Percentiles rank a stretch among this genome's conserved stretches.
phyloP scores from a whole-genome alignment of 2,797 vertebrate genomes.

The Gymnothorax reevesii region DNA sequence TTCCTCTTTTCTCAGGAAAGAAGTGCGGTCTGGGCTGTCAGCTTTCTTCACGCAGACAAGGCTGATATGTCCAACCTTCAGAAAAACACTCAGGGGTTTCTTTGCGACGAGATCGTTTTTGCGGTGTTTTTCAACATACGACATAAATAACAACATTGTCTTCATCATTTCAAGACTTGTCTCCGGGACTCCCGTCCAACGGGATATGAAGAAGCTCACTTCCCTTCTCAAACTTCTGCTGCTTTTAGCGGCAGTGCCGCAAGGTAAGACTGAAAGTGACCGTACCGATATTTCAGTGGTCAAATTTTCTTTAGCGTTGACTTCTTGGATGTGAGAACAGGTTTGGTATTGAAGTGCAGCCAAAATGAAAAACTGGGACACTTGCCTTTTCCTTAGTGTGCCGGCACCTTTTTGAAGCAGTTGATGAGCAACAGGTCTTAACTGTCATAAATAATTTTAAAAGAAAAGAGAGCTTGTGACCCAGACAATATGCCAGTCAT shows the following conservation, averaged over 20 bases:
- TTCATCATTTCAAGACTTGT: neutral
- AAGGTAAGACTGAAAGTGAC: neutral
- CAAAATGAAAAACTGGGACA: too few species aligned
- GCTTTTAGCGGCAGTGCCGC: neutral
- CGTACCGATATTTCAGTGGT: neutral
- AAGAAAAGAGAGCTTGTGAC: too few species aligned
- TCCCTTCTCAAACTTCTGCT: neutral
- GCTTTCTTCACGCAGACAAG: too few species aligned
- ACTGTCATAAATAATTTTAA: too few species aligned
- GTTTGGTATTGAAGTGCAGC: too few species aligned
- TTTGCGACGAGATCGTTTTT: neutral
- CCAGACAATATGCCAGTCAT: too few species aligned
- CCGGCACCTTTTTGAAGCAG: too few species aligned
- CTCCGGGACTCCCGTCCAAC: neutral
- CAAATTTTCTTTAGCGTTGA: neutral
- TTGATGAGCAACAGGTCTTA: too few species aligned
- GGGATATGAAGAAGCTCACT: neutral
- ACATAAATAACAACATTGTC: neutral
- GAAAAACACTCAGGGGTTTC: neutral
- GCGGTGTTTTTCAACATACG: neutral
- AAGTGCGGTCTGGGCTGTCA: neutral
- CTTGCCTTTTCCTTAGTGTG: too few species aligned
- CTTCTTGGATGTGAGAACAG: too few species aligned
- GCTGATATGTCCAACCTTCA: neutral
- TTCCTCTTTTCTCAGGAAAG: neutral